Base-by-base conservation (phyloP, 2,797 vertebrate species). In the Garrulus glandarius region DNA sequence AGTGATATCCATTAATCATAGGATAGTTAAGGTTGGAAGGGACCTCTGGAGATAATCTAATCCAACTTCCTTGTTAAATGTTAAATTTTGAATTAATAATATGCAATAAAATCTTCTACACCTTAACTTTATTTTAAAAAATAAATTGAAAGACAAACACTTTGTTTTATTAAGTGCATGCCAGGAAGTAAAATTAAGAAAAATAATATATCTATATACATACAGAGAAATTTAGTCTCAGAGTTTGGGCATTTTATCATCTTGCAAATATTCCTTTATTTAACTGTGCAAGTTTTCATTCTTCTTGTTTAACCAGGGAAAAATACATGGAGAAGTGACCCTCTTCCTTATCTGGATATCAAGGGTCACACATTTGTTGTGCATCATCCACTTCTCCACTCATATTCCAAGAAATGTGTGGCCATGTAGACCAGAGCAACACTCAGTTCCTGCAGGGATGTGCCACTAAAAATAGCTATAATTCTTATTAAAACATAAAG, bases 121-220 rank as follows among this genome's bases (percentile, higher is more conserved):
- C 3, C 2, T 76, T 15, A 17, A 26, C 12, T 26, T 79, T 85
- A 60, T 50, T 32, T 41, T 1, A 4, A 65, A 41, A 59, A 41
- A 4, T 64, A 69, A 69, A 76, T 23, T 63, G 9, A 65, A 87
- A 41, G 1, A 68, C 1, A 18, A 71, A 6, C 5, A 32, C 0
- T 34, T 59, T 39, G 5, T 59, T 63, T 2, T 44, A 34, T 15
- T 67, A 16, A 34, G 11, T 65, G 5, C 4, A n/a, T 34, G 6
- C 5, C 55, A 78, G 15, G 8, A 78, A 68, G 22, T 7, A 56
- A 71, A 46, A 82, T 7, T 19, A 12, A 23, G 43, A 56, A 47
- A 47, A 84, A 10, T 5, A 10, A n/a, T 6, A 37, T 17, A 22
- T 1, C 39, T 2, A 23, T 2, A 49, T 1, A 27, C 2, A 65